These are phyloP conservation scores for Dermolepida albohirtum DNA, from an alignment of 2,888 invertebrate species.

Conservation along the genomic window DNA sequence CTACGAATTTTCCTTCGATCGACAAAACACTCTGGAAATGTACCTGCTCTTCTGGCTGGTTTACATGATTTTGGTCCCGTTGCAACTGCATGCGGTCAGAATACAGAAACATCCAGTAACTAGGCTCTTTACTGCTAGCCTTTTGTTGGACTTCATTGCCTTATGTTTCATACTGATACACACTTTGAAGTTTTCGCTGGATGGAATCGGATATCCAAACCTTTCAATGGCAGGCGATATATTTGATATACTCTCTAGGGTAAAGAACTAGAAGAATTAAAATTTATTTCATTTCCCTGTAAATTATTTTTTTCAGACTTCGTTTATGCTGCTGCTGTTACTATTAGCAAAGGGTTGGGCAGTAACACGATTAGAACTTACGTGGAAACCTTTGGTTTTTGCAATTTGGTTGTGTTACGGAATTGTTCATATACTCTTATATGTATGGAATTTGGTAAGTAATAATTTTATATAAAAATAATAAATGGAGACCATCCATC, in stretches of 20 bases:
- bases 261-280: constrained; percentile 64
- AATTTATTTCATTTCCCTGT: constrained; percentile 10
- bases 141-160: constrained; percentile 87
- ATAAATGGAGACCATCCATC: no score
- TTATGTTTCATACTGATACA: constrained; percentile 89
- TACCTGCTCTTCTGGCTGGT: constrained; percentile 89
- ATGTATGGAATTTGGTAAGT: constrained; percentile 96
- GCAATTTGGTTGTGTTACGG: constrained; percentile 94
- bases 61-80: constrained; percentile 84
- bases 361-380: constrained; percentile 89
- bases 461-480: background rate
- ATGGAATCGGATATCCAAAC: constrained; percentile 88
- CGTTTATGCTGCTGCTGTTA: constrained; percentile 92
- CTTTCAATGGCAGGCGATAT: constrained; percentile 91
- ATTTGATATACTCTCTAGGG: constrained; percentile 90
- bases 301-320: constrained; percentile 73
- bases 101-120: constrained; percentile 93
- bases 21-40: constrained; percentile 91
- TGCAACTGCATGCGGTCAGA: constrained; percentile 91
- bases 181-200: constrained; percentile 88
- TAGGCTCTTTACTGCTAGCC: constrained; percentile 87
- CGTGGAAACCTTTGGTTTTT: constrained; percentile 86
- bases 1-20: constrained; percentile 97
- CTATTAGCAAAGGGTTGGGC: constrained; percentile 98
- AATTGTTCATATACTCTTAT: constrained; percentile 89